A percentile compares a stretch with the other conserved stretches of the same genome.
Evolutionary conservation across 2,113 vertebrate genomes (phyloP).

Genomic region (Anser cygnoides): DNA sequence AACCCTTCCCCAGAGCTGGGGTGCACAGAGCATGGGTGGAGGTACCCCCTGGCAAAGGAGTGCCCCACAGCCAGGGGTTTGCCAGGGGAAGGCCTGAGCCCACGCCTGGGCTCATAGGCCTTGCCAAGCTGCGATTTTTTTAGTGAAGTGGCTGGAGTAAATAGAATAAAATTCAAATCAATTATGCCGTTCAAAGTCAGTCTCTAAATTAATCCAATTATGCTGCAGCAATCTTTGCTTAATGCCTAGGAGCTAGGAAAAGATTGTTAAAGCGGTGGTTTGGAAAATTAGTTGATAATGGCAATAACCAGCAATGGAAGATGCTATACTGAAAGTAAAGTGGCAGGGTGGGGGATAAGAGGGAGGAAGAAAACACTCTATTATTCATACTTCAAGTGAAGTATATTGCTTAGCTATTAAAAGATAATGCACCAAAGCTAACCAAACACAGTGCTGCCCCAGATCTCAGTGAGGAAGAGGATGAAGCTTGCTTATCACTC

Average conservation of each 20-base stretch:
- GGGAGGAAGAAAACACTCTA: neutral
- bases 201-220: slow-evolving; percentile 53
- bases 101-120: neutral
- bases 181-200: slow-evolving; percentile 49
- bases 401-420: slow-evolving; percentile 18
- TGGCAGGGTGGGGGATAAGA: too few species aligned
- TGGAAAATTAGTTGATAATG: slow-evolving; percentile 41
- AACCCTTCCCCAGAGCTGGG: neutral
- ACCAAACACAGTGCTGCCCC: slow-evolving; percentile 11
- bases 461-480: slow-evolving; percentile 11
- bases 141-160: neutral
- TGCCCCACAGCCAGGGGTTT: neutral
- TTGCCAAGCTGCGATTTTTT: neutral
- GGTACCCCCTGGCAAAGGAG: neutral
- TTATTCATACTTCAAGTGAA: slow-evolving; percentile 37
- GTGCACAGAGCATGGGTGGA: neutral
- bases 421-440: slow-evolving; percentile 6
- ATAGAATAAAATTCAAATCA: slow-evolving; percentile 46
- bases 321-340: slow-evolving; percentile 20
- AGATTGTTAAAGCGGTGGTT: slow-evolving; percentile 16
- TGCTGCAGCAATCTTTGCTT: slow-evolving; percentile 25
- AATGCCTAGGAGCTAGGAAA: slow-evolving; percentile 45
- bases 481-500: neutral
- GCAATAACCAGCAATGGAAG: slow-evolving; percentile 35
- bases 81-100: neutral